Evolutionary conservation across 2,797 vertebrate genomes (phyloP).

Genomic region (Lerista edwardsae): DNA sequence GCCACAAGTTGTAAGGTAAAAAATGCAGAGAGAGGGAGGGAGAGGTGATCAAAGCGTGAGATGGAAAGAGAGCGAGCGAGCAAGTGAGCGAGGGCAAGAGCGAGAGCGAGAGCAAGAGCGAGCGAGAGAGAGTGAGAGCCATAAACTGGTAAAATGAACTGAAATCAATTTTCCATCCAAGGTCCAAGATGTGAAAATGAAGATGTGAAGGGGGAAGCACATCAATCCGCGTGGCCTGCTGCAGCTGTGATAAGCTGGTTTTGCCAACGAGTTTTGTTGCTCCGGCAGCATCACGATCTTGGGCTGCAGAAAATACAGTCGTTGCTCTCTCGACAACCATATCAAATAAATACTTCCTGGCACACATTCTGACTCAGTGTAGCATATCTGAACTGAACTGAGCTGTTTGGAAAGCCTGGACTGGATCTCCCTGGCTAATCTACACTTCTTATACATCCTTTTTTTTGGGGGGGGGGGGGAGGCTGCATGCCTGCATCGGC

Average conservation of each 20-base stretch:
- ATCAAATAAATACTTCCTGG: background rate
- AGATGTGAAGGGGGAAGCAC: background rate
- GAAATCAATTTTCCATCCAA: constrained; percentile 45
- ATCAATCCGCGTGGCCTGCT: fast-evolving
- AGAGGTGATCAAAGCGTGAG: background rate
- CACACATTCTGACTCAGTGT: fast-evolving
- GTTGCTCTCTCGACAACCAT: background rate
- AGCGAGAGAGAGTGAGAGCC: constrained; percentile 7
- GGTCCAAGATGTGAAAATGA: constrained; percentile 10
- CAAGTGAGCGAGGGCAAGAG: background rate
- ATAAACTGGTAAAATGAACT: constrained; percentile 35
- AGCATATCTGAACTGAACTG: fast-evolving
- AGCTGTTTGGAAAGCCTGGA: background rate
- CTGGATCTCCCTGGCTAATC: background rate
- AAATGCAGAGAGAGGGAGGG: background rate
- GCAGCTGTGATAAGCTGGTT: background rate
- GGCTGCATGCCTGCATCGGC: no score
- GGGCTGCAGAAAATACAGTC: background rate
- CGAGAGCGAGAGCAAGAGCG: background rate
- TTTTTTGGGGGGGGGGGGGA: no score
- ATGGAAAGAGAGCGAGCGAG: no score
- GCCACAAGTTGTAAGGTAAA: background rate
- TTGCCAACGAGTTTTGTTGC: background rate
- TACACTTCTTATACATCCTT: no score
- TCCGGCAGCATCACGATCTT: background rate